Base-by-base conservation (phyloP, 2,113 vertebrate genomes). In the Baryphthengus martii region DNA sequence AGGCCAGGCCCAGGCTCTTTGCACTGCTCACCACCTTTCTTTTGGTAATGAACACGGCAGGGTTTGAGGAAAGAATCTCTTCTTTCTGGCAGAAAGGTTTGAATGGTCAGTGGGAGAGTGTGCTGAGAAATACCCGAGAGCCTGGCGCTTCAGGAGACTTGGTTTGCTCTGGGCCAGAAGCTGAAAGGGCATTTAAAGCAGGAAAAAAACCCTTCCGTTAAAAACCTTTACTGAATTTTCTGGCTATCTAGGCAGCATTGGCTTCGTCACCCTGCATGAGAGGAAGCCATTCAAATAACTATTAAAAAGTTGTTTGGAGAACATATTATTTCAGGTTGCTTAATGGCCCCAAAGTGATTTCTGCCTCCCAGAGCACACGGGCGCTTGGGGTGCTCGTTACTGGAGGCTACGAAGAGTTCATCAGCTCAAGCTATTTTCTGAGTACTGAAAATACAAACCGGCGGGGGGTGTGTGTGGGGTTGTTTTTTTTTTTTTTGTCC, bases 351-450 rank as follows among this genome's bases (percentile, higher is more conserved):
- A 47, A n/a, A 62, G 89, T 3, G 10, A 39, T 72, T 52, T 62
- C 28, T 71, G 68, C 84, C 61, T 78, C 49, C 42, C 37, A 19
- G 82, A 76, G 40, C 13, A 2, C 50, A 2, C 7, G 5, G 50
- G 17, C 17, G 1, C 76, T 84, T 0, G 1, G 26, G 31, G 13
- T 66, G 75, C 19, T 71, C 10, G 0, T 56, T 56, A 7, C 37
- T 66, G 42, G 37, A 33, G n/a, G 50, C 35, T 37, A 5, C 17
- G 1, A 9, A 24, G 47, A 55, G 16, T 26, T 59, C 3, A 5
- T 65, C 29, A 26, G 25, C 52, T 35, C 11, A 2, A 29, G 7
- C 19, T 21, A 0, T 56, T 61, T 50, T 58, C 68, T 31, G 52
- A 45, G 50, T 21, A 7, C 39, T 56, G 49, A 44, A 78, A 49